A percentile compares a stretch with the other conserved stretches of the same genome.
Conservation (phyloP, 2,888 invertebrate genomes). For the Mimas tiliae region DNA sequence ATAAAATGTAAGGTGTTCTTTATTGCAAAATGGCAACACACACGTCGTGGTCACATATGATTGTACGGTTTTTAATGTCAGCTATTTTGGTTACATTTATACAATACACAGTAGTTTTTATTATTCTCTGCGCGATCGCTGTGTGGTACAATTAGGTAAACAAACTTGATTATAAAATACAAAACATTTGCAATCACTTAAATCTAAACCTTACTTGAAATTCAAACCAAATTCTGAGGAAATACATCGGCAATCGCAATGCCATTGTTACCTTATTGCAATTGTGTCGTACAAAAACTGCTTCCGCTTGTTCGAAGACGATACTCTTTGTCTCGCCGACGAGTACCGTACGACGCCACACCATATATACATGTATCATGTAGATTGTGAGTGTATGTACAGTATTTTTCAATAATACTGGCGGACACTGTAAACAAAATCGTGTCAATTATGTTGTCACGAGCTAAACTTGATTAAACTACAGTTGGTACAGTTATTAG, state of each 20-base stretch:
- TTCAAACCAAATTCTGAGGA: neutral
- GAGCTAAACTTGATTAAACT: too few relatives aligned
- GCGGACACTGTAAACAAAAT: too few relatives aligned
- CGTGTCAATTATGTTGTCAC: too few relatives aligned
- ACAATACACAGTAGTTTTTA: too few relatives aligned
- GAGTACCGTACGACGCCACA: slow-evolving; percentile 5
- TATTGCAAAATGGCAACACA: neutral
- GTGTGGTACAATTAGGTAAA: too few relatives aligned
- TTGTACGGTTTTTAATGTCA: neutral
- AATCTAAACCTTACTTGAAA: neutral
- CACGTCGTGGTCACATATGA: neutral
- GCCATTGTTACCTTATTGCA: slow-evolving; percentile 2
- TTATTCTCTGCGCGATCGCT: too few relatives aligned
- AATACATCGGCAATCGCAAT: neutral
- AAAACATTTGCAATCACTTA: neutral
- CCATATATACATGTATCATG: too few relatives aligned
- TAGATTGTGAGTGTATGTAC: too few relatives aligned
- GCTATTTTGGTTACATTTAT: neutral
- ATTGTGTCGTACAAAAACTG: slow-evolving; percentile 8
- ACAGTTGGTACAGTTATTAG: too few relatives aligned
- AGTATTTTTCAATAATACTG: neutral
- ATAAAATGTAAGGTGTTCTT: neutral
- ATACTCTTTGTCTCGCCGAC: slow-evolving; percentile 10
- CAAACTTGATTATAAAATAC: too few relatives aligned
- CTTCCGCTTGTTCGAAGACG: slow-evolving; percentile 10